Conservation (phyloP, 2,113 vertebrate genomes). For the Alces alces region DNA sequence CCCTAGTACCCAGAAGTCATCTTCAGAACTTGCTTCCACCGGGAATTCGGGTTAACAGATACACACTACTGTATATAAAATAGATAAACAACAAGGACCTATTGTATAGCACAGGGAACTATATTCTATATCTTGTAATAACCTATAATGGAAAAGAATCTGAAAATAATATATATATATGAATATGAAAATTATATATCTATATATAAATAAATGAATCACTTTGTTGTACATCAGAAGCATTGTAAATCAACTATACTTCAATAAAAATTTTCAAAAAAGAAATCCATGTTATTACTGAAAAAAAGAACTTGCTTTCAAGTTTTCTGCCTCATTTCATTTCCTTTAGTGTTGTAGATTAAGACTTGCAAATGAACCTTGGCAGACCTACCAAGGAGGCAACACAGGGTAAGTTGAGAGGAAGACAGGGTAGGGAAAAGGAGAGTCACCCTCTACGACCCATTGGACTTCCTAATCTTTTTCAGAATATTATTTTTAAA, state of each 20-base stretch:
- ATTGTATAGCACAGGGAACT: not conserved
- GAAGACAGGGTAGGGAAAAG: not conserved
- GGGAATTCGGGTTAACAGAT: not conserved
- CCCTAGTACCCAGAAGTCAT: not conserved
- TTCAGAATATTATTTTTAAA: conserved; percentile 11
- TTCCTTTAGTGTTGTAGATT: not conserved
- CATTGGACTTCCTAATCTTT: not conserved
- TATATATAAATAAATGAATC: not conserved
- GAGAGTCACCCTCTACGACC: not conserved
- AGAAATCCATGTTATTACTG: not conserved
- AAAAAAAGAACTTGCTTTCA: not conserved
- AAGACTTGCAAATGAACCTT: not conserved
- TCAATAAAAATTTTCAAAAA: not conserved
- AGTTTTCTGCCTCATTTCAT: conserved; percentile 16
- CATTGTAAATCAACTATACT: not conserved
- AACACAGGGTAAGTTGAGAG: not conserved
- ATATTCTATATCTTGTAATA: not conserved
- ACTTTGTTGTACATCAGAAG: not conserved
- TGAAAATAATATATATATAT: not conserved
- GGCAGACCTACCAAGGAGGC: not conserved
- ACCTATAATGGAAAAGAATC: not conserved
- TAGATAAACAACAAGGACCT: not conserved
- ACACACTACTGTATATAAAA: not conserved
- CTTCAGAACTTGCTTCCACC: not conserved
- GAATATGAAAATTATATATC: not conserved